These are phyloP conservation scores for Nannoperca obscura DNA, from an alignment of 2,797 vertebrate species.

Conservation along the genomic window DNA sequence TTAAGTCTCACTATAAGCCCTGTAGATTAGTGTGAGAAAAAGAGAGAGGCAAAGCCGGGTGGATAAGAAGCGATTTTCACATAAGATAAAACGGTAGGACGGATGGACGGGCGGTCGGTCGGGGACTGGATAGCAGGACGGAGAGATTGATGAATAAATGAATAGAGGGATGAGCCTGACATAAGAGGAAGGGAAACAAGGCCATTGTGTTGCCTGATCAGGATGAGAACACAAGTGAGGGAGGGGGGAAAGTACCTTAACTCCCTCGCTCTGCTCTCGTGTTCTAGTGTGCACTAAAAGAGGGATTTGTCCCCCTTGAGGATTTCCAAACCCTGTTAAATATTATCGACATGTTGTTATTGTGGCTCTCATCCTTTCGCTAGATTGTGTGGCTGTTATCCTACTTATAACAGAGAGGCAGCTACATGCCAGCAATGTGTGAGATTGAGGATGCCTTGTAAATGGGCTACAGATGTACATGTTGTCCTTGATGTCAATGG, in stretches of 20 bases:
- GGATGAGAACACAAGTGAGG: slow-evolving; percentile 59
- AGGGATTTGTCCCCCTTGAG: slow-evolving; percentile 77
- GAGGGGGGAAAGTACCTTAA: slow-evolving; percentile 29
- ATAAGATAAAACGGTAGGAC: slow-evolving; percentile 53
- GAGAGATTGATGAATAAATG: slow-evolving; percentile 69
- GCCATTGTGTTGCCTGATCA: slow-evolving; percentile 67
- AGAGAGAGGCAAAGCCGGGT: slow-evolving; percentile 50
- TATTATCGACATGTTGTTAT: slow-evolving; percentile 75
- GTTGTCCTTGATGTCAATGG: slow-evolving; percentile 16
- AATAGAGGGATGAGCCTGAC: slow-evolving; percentile 71
- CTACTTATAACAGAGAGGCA: slow-evolving; percentile 53
- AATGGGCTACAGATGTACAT: slow-evolving; percentile 35
- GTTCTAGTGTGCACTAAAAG: slow-evolving; percentile 60
- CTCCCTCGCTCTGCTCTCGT: slow-evolving; percentile 41
- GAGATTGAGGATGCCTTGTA: slow-evolving; percentile 47
- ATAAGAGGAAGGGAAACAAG: slow-evolving; percentile 65
- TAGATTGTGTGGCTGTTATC: slow-evolving; percentile 69
- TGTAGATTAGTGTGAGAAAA: slow-evolving; percentile 70
- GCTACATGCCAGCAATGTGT: slow-evolving; percentile 42
- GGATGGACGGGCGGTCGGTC: neutral
- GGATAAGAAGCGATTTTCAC: slow-evolving; percentile 69
- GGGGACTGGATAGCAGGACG: slow-evolving; percentile 43
- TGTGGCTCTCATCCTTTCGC: slow-evolving; percentile 54
- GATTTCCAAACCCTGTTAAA: slow-evolving; percentile 78
- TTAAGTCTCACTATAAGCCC: slow-evolving; percentile 64